Base-by-base conservation (phyloP, 2,113 vertebrate genomes). In the Mungos mungo region DNA sequence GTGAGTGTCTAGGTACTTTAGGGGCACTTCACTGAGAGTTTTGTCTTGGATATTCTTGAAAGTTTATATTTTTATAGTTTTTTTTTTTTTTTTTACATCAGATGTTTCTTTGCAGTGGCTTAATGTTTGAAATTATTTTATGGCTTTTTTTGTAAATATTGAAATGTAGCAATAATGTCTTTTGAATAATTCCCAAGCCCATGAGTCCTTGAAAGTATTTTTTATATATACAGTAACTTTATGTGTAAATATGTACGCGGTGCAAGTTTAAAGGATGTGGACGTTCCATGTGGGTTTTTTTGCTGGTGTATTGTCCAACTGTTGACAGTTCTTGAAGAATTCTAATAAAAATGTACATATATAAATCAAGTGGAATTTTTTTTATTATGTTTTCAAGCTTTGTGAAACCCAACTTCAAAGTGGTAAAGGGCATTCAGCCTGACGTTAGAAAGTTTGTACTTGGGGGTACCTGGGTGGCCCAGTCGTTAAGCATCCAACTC, bases 31-130 rank as follows among this genome's bases (percentile, higher is more conserved):
- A 97, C 94, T 98, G 97, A 98, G 98, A 98, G 98, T 96, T 98
- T 97, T 98, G 98, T 98, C 93, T 98, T 98, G 97, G 98, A 98
- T 3, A 95, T 98, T 98, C 97, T 98, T 98, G 98, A 98, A 99
- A 99, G 98, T 98, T 98, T 99, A 99, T 99, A 99, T 99, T 99
- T 99, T 99, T 99, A 99, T 99, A 99, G 98, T 98, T 99, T 97
- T 89, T 97, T 97, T 97, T 89, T 97, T 97, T 98, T 97, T 97
- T 98, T 96, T 97, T 97, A 97, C 95, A 97, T 98, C 63, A 88
- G 98, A 97, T 98, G 91, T 98, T 98, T 97, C 96, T 99, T 99
- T 98, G 98, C 98, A 85, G 98, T 98, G 97, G 98, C 98, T 99
- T 98, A 83, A 97, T 99, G 98, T 98, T 99, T 98, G 98, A 98